phyloP scores from a whole-genome alignment of 2,113 vertebrate species.

The Papio anubis region DNA sequence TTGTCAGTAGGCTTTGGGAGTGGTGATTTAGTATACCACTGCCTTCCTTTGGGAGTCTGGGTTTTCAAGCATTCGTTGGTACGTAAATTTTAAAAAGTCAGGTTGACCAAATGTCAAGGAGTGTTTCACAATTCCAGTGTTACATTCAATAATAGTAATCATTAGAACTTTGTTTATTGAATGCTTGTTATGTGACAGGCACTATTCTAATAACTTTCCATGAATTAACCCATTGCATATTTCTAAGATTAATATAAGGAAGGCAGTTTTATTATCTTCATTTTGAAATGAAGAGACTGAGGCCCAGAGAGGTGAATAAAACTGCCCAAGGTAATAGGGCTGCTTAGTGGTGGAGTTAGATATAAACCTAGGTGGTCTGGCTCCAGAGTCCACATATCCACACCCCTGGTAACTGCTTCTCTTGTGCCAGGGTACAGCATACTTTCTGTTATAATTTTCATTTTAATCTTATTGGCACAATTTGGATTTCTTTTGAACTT shows the following conservation, averaged over 20 bases:
- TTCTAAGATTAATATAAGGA: not conserved
- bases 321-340: not conserved
- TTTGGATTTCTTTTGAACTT: constrained; percentile 6
- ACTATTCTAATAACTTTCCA: not conserved
- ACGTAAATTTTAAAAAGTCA: not conserved
- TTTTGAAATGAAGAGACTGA: constrained; percentile 7
- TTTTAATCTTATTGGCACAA: not conserved
- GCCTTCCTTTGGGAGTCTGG: not conserved
- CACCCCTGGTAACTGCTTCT: not conserved
- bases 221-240: not conserved
- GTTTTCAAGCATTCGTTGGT: not conserved
- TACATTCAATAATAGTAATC: not conserved
- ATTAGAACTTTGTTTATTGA: not conserved
- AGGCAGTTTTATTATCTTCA: not conserved
- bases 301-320: not conserved
- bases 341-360: not conserved
- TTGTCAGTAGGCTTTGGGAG: not conserved
- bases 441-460: not conserved
- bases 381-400: not conserved
- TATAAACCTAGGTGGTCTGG: not conserved
- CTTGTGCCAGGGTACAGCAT: accelerated
- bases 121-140: not conserved
- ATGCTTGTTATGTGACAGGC: not conserved
- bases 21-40: too few species aligned
- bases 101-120: not conserved